phyloP scores from a whole-genome alignment of 2,113 vertebrate genomes.

The Phylloscopus trochiloides region DNA sequence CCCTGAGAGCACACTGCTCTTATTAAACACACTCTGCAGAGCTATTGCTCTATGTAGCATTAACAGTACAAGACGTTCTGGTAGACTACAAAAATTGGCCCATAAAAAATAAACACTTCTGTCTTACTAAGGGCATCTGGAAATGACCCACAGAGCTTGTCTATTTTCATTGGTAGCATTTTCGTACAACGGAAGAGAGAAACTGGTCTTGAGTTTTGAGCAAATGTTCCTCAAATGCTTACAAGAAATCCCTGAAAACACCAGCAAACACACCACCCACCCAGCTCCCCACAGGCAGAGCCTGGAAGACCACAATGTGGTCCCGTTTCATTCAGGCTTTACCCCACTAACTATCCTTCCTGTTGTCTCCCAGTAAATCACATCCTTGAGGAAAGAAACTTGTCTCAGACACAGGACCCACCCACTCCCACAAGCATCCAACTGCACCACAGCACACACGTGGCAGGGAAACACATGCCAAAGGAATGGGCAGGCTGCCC shows the following conservation, averaged over 20 bases:
- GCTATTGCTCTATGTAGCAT: slow-evolving; percentile 31
- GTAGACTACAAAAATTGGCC: slow-evolving; percentile 47
- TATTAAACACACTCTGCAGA: slow-evolving; percentile 54
- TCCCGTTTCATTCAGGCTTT: background rate
- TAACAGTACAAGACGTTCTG: slow-evolving; percentile 43
- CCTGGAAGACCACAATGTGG: background rate
- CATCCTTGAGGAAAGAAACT: background rate
- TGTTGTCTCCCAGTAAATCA: background rate
- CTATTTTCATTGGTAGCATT: slow-evolving; percentile 44
- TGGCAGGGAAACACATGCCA: background rate
- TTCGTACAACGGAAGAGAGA: slow-evolving; percentile 12
- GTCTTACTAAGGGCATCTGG: slow-evolving; percentile 47
- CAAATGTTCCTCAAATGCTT: background rate
- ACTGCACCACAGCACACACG: background rate
- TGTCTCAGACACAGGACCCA: background rate
- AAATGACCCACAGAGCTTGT: slow-evolving; percentile 40
- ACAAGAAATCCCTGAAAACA: slow-evolving; percentile 23
- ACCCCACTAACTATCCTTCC: background rate
- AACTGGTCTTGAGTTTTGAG: background rate
- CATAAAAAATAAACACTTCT: slow-evolving; percentile 59
- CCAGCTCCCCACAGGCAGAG: background rate
- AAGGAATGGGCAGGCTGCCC: background rate
- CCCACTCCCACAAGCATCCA: background rate
- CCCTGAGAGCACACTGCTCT: slow-evolving; percentile 45
- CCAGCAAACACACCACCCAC: background rate